These are phyloP conservation scores for Narcine bancroftii DNA, from an alignment of 2,113 vertebrate species.

Conservation along the genomic window DNA sequence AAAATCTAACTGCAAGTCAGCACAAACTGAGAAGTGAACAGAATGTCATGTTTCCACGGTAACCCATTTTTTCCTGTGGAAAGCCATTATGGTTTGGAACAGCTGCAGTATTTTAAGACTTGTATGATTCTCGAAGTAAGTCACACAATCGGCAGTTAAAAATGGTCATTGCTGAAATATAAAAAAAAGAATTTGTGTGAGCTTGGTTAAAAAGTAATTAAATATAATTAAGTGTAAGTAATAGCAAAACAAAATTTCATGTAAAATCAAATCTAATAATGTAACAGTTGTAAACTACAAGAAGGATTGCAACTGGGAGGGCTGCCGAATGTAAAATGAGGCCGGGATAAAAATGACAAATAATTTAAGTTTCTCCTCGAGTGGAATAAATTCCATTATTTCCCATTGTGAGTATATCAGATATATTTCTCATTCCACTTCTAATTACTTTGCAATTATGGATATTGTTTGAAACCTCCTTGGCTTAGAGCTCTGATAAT, in stretches of 20 bases:
- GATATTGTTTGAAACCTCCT: not conserved
- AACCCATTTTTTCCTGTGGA: constrained; percentile 24
- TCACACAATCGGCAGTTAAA: not conserved
- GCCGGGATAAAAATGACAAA: not conserved
- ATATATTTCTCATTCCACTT: not conserved
- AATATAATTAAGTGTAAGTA: not conserved
- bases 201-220: constrained; percentile 18
- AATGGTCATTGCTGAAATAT: not conserved
- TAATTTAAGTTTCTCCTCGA: not conserved
- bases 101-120: not conserved
- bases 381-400: not conserved
- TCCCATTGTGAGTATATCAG: not conserved
- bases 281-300: not conserved
- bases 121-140: constrained; percentile 12
- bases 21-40: not conserved
- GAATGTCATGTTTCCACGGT: constrained; percentile 10
- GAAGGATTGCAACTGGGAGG: not conserved
- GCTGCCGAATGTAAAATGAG: no score
- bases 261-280: not conserved
- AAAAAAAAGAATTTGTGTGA: not conserved
- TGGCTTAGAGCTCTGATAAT: not conserved
- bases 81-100: not conserved
- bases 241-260: not conserved
- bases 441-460: not conserved
- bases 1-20: constrained; percentile 16